phyloP scores from a whole-genome alignment of 2,113 vertebrate genomes.

The Scartelaos histophorus region DNA sequence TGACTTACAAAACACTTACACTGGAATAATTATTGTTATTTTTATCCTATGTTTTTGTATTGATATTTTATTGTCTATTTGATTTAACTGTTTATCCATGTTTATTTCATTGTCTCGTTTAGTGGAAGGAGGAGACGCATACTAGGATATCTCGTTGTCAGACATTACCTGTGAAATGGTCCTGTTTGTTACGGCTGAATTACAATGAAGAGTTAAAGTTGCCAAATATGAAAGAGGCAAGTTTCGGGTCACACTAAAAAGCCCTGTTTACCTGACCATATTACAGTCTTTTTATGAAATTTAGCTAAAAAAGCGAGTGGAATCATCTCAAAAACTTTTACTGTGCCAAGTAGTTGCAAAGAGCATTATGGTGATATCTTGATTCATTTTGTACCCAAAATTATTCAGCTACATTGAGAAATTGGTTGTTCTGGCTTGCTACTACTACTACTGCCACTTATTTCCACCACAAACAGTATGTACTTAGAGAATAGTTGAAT shows the following conservation, averaged over 20 bases:
- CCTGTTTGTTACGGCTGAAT: slow-evolving; percentile 38
- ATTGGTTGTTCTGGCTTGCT: not conserved
- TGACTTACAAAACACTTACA: slow-evolving; percentile 76
- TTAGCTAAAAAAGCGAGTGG: slow-evolving; percentile 47
- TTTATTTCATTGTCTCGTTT: slow-evolving; percentile 53
- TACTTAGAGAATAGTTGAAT: not conserved
- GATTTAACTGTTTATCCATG: slow-evolving; percentile 55
- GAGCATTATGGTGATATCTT: not conserved
- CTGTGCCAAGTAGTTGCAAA: slow-evolving; percentile 38
- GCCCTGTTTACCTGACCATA: slow-evolving; percentile 31
- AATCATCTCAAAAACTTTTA: slow-evolving; percentile 63
- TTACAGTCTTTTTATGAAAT: slow-evolving; percentile 37
- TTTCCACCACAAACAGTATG: not conserved
- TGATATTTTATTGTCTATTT: slow-evolving; percentile 59
- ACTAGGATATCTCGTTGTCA: slow-evolving; percentile 37
- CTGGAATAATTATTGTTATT: slow-evolving; percentile 78
- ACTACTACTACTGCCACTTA: not conserved
- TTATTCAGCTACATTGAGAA: not conserved
- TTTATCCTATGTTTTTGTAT: slow-evolving; percentile 60
- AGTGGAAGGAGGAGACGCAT: slow-evolving; percentile 42
- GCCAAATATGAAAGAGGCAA: slow-evolving; percentile 55
- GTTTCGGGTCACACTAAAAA: slow-evolving; percentile 23
- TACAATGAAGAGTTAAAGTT: slow-evolving; percentile 42
- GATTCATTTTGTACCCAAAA: slow-evolving; percentile 9
- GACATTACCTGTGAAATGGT: slow-evolving; percentile 59